Evolutionary conservation across 2,797 vertebrate genomes (phyloP).

Genomic region (Sebastes taczanowskii): DNA sequence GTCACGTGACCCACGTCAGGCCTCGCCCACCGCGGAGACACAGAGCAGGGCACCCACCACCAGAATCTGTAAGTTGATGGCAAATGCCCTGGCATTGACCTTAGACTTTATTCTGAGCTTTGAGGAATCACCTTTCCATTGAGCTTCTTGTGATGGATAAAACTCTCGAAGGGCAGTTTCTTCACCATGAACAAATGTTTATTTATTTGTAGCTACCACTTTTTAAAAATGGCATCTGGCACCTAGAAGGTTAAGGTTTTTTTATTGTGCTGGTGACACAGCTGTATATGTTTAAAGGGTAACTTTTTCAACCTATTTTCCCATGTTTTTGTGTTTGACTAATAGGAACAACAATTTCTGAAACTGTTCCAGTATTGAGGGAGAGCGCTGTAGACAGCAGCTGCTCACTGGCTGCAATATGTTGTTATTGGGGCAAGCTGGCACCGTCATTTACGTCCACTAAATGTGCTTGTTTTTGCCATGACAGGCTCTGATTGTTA

Average conservation of each 20-base stretch:
- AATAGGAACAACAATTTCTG: neutral
- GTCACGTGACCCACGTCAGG: conserved; percentile 88
- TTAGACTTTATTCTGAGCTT: neutral
- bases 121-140: neutral
- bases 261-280: neutral
- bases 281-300: neutral
- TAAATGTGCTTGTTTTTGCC: neutral
- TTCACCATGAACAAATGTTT: neutral
- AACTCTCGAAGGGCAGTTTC: neutral
- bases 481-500: neutral
- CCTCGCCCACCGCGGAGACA: conserved; percentile 88
- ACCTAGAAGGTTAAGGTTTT: neutral
- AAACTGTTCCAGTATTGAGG: neutral
- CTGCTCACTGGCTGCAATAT: neutral
- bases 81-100: neutral
- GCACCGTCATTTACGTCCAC: neutral
- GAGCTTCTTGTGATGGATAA: neutral
- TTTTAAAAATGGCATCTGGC: neutral
- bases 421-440: neutral
- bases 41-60: conserved; percentile 76
- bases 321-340: no score
- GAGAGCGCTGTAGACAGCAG: neutral
- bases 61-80: conserved; percentile 77
- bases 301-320: neutral
- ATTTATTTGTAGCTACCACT: neutral